Conservation (phyloP, 1,140 invertebrate species). For the Copidosoma floridanum region DNA sequence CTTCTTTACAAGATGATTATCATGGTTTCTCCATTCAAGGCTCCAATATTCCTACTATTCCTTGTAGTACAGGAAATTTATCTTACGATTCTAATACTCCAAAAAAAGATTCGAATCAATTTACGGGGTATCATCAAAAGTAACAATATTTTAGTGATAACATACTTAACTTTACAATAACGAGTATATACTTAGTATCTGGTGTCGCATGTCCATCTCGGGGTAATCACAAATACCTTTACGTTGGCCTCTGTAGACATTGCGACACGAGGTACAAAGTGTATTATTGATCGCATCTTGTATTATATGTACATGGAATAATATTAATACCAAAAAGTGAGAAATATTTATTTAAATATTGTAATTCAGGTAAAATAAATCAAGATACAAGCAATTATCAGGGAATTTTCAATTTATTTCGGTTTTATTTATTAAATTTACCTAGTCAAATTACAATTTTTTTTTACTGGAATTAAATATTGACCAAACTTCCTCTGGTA, state of each 20-base stretch:
- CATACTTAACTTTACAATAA: too few relatives aligned
- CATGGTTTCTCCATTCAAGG: constrained; percentile 69
- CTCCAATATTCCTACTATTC: constrained; percentile 70
- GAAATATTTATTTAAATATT: not conserved
- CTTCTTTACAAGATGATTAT: constrained; percentile 60
- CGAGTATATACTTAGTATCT: too few relatives aligned
- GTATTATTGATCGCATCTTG: too few relatives aligned
- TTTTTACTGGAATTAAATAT: too few relatives aligned
- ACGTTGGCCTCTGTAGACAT: too few relatives aligned
- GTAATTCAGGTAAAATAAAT: not conserved
- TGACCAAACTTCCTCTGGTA: too few relatives aligned
- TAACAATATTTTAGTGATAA: too few relatives aligned
- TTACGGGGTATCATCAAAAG: not conserved
- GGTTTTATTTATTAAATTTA: constrained; percentile 33
- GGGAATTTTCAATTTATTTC: constrained; percentile 29
- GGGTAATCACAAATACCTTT: too few relatives aligned
- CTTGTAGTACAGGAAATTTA: constrained; percentile 68
- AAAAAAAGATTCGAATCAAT: constrained; percentile 36
- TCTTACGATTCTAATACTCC: constrained; percentile 38
- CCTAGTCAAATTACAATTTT: constrained; percentile 35
- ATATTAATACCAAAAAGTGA: too few relatives aligned
- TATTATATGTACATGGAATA: too few relatives aligned
- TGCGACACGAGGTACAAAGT: too few relatives aligned
- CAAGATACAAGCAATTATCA: not conserved
- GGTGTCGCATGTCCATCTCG: too few relatives aligned